Base-by-base conservation (phyloP, 2,888 invertebrate species). In the Chirona hameri region DNA sequence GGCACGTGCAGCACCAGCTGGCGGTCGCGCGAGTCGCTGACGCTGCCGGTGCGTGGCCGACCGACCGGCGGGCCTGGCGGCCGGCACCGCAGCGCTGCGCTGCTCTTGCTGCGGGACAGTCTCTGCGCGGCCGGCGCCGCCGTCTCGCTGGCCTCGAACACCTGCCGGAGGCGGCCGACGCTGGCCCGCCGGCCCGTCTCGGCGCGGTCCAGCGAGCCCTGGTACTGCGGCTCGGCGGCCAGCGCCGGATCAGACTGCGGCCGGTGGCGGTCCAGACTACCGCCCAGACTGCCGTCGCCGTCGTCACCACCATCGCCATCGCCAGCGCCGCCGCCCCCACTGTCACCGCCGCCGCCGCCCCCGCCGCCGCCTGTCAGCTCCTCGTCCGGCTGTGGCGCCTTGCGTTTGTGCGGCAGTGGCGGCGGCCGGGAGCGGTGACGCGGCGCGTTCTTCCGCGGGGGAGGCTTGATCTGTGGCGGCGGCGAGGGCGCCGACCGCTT, bases 31-130 rank as follows among this genome's bases (percentile, higher is more conserved):
- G 12, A 14, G 24, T 48, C 27, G 48, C 48, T 27, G 52, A 55
- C 52, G 29, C 48, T 52, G 27, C 27, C 27, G 52, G 52, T 15
- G 27, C 80, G 48, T 14, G 80, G 5, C 18, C 52, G 80, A 5
- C 80, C 27, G 80, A 2, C 80, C 18, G 29, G 18, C 27, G 80
- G 80, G 3, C 52, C 52, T 52, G 48, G 80, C 15, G 52, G 15
- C 18, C 52, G 52, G 52, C 18, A 52, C 15, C 80, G 80, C n/a
- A 80, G 48, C 27, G 12, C 9, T 18, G 80, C 48, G 52, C 48
- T 55, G 29, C 80, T 80, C 48, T 55, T 48, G 29, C 80, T 80
- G 80, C 80, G 80, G 18, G 29, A n/a, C 15, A 80, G 80, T 18
- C 80, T 52, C 18, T n/a, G n/a, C 12, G 27, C 52, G 18, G 79